Base-by-base conservation (phyloP, 1,140 invertebrate species). In the Hypsibius dujardini region DNA sequence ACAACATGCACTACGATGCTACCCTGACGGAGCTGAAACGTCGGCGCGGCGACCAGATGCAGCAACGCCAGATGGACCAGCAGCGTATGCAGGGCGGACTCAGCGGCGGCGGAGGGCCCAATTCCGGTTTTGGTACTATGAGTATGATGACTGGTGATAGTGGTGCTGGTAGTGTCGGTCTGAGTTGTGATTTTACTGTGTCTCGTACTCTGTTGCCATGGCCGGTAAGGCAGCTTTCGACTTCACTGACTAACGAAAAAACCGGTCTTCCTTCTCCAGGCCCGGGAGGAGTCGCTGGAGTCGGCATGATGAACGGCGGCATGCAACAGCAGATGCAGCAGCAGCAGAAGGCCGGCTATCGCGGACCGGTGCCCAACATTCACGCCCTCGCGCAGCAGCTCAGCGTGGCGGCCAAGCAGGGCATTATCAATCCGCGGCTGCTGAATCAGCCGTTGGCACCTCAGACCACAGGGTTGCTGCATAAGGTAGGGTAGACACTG, bases 381-480 rank as follows among this genome's bases (percentile, higher is more conserved):
- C 7, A 67, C 3, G 62, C 62, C 3, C 7, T 67, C 3, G 62
- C 62, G 7, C 62, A 42, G 12, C 62, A 67, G 62, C 62, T 67
- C 7, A 67, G 62, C 42, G 75, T 78, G 73, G 79, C 79, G 42
- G 78, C 79, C 2, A 76, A 77, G 72, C 76, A 77, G 47, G 78
- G 78, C 50, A 75, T 79, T 46, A 79, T 80, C 47, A 77, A 76
- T 72, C 77, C 77, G 7, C 85, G 90, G 82, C 92, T 95, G 73
- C 80, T 97, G 71, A 95, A 94, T 81, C 92, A 95, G 80, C 92
- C 92, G 3, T 80, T 97, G 72, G 91, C 92, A 46, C 90, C 90
- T n/a, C 88, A 90, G 77, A 95, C 90, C 1, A 83, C 95, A 74
- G 85, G 93, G 70, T 82, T 95, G 45, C 82, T 96, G 71, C 92